Percentiles rank a stretch among this genome's conserved stretches.
These are phyloP conservation scores for Sinelater perroti DNA, from an alignment of 2,888 invertebrate species.

Conservation along the genomic window DNA sequence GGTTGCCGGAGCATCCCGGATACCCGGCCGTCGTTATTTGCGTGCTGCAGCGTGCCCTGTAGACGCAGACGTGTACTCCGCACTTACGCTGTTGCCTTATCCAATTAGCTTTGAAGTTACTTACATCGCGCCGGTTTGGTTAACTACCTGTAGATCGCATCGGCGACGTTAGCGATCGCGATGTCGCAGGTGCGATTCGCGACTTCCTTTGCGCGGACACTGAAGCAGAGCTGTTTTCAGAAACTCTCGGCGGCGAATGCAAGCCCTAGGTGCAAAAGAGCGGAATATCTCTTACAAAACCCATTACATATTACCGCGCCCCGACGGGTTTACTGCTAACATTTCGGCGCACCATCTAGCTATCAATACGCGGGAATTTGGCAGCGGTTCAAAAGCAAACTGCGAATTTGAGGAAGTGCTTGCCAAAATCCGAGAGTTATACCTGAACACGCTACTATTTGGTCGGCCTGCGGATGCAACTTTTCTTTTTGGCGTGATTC, in stretches of 20 bases:
- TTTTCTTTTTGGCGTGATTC: too few relatives aligned
- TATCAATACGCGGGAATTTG: background rate
- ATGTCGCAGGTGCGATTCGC: too few relatives aligned
- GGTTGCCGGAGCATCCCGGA: constrained; percentile 19
- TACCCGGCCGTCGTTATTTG: constrained; percentile 20
- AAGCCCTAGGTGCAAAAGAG: too few relatives aligned
- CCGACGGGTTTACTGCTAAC: too few relatives aligned
- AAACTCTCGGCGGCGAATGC: too few relatives aligned
- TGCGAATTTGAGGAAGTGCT: constrained; percentile 3
- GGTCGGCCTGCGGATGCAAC: too few relatives aligned
- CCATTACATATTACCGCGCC: too few relatives aligned
- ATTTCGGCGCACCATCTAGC: background rate
- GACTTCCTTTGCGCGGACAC: too few relatives aligned
- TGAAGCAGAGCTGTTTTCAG: too few relatives aligned
- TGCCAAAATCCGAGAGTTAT: constrained; percentile 5
- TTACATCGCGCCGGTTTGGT: constrained; percentile 9
- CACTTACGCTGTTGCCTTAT: constrained; percentile 20
- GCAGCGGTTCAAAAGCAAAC: background rate
- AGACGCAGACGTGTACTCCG: constrained; percentile 14
- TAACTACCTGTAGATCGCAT: constrained; percentile 6
- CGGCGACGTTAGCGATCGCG: too few relatives aligned
- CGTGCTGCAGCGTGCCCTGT: constrained; percentile 12
- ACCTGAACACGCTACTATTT: too few relatives aligned
- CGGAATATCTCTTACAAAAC: too few relatives aligned
- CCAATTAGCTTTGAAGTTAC: constrained; percentile 16